These are phyloP conservation scores for Mola mola DNA, from an alignment of 2,113 vertebrate species.

Conservation along the genomic window DNA sequence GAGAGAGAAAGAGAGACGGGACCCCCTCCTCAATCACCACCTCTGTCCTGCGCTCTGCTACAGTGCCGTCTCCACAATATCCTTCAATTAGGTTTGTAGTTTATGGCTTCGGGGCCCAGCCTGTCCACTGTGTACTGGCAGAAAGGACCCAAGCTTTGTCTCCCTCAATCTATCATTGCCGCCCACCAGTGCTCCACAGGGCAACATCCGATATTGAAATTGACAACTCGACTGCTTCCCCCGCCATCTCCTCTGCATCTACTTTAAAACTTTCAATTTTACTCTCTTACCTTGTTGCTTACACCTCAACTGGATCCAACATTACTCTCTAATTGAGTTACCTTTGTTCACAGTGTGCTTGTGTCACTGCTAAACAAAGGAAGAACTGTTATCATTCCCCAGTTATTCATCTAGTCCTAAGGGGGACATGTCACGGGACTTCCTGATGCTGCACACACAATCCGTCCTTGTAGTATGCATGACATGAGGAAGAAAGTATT, in stretches of 20 bases:
- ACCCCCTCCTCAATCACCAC: conserved; percentile 72
- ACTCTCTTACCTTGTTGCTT: conserved; percentile 19
- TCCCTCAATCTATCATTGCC: conserved; percentile 41
- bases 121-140: neutral
- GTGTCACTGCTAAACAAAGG: conserved; percentile 21
- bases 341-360: neutral
- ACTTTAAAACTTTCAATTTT: neutral
- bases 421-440: conserved; percentile 37
- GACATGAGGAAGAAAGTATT: conserved; percentile 36
- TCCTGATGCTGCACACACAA: conserved; percentile 40
- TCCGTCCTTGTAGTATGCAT: conserved; percentile 34
- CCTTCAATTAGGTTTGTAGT: conserved; percentile 69
- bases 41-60: conserved; percentile 37
- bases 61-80: conserved; percentile 61
- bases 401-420: conserved; percentile 29
- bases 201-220: conserved; percentile 52
- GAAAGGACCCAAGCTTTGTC: conserved; percentile 31
- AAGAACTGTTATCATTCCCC: conserved; percentile 43
- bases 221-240: conserved; percentile 19
- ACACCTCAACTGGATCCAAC: conserved; percentile 9
- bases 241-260: neutral
- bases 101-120: conserved; percentile 55
- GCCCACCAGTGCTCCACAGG: conserved; percentile 39
- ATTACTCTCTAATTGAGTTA: conserved; percentile 15
- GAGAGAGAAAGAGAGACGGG: conserved; percentile 30